Conservation (phyloP, 2,113 vertebrate species). For the Triplophysa rosa region DNA sequence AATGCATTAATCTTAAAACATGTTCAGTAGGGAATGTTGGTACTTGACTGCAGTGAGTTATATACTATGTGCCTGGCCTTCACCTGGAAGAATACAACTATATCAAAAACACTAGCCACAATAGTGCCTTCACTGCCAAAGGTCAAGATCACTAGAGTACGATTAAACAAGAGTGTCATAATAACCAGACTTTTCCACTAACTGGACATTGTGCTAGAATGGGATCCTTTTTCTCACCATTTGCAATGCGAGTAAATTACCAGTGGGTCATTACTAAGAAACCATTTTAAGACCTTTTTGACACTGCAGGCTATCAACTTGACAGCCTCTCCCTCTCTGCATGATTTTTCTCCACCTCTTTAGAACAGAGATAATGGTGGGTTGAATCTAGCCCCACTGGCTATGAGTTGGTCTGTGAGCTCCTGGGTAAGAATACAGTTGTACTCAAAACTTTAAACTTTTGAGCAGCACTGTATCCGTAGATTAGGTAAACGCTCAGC, state of each 20-base stretch:
- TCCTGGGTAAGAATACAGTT: not conserved
- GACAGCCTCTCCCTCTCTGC: not conserved
- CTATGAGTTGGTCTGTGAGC: not conserved
- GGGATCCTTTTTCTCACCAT: not conserved
- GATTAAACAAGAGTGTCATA: not conserved
- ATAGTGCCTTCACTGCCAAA: slow-evolving; percentile 24
- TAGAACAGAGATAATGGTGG: slow-evolving; percentile 4
- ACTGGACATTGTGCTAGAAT: not conserved
- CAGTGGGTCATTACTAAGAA: not conserved
- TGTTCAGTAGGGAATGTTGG: too few species aligned
- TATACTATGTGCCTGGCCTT: too few species aligned
- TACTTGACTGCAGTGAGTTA: not conserved
- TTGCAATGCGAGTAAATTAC: slow-evolving; percentile 2
- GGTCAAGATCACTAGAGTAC: slow-evolving; percentile 38
- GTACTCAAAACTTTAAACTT: too few species aligned
- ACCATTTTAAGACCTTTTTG: not conserved
- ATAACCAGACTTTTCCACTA: not conserved
- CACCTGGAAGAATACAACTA: too few species aligned
- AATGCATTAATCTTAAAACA: too few species aligned
- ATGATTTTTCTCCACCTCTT: slow-evolving; percentile 2
- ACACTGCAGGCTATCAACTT: not conserved
- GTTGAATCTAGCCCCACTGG: slow-evolving; percentile 4
- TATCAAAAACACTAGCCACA: slow-evolving; percentile 3
- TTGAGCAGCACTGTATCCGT: too few species aligned
- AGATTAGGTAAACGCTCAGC: slow-evolving; percentile 43